Evolutionary conservation across 2,113 vertebrate species (phyloP).

Genomic region (Elgaria multicarinata): DNA sequence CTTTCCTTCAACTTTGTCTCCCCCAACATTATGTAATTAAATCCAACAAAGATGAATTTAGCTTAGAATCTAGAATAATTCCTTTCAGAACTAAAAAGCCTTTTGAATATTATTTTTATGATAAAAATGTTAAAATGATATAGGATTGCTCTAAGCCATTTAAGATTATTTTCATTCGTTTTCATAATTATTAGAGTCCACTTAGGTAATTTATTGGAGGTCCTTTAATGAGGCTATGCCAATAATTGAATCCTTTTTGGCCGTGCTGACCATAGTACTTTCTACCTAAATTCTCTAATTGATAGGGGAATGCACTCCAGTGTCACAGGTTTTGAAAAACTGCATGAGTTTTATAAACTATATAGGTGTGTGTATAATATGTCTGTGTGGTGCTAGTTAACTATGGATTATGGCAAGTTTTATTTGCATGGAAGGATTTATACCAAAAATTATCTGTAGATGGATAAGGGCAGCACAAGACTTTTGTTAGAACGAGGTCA

Average conservation of each 20-base stretch:
- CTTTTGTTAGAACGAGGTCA: neutral
- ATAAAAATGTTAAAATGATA: constrained; percentile 65
- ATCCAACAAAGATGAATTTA: constrained; percentile 39
- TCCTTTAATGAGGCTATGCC: constrained; percentile 41
- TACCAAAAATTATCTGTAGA: neutral
- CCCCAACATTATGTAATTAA: constrained; percentile 43
- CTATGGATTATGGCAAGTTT: constrained; percentile 18
- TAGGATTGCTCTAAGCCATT: constrained; percentile 53
- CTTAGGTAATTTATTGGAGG: constrained; percentile 57
- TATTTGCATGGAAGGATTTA: neutral
- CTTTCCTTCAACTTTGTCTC: constrained; percentile 22
- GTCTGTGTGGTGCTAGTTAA: neutral
- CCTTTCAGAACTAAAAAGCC: constrained; percentile 34
- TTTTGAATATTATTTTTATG: constrained; percentile 62
- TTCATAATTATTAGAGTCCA: constrained; percentile 58
- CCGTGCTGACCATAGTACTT: constrained; percentile 57
- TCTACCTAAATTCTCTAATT: constrained; percentile 53
- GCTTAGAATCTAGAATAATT: constrained; percentile 27
- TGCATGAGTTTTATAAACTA: neutral
- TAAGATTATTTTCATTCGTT: constrained; percentile 64
- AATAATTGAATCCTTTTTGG: constrained; percentile 62
- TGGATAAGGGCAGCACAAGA: neutral
- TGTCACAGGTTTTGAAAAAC: constrained; percentile 27
- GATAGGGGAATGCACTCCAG: constrained; percentile 40
- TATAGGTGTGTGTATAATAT: constrained; percentile 7